Evolutionary conservation across 2,888 invertebrate species (phyloP), one percentile per base, ranked within the genome.

Genomic region (Harpalus rufipes): DNA sequence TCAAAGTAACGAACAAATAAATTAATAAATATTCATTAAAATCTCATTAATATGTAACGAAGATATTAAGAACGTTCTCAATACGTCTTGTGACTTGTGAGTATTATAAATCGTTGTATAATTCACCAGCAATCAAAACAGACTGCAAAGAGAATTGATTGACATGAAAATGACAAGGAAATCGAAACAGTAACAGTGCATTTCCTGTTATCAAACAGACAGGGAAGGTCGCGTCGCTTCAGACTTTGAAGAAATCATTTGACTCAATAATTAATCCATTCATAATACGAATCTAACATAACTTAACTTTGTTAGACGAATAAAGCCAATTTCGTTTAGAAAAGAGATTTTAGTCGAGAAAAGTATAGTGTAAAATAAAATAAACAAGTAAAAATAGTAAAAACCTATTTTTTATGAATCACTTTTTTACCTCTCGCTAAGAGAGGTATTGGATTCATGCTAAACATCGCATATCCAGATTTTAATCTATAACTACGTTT

Each of bases 141-240:
- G 25, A 14, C 72, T 74, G 44, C 72, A 74, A 44, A 74, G 72
- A 68, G 18, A 74, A 44, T 41, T 74, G 72, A 74, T 44, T 74
- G 72, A 74, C 72, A 18, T 44, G 44, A 74, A 74, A 44, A 44
- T 74, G 16, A 74, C 41, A 74, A 44, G 72, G 18, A 74, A 44
- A 74, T 74, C 72, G 44, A 44, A 74, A 74, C 72, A 44, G 8
- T 68, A 74, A 74, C 18, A 44, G 8, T 68, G 68, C 41, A 74
- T 74, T 44, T 74, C 44, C 72, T 10, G 51, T 18, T 44, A 44
- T 44, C 44, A 74, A 7, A 8, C 16, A 41, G 72, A 44, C 44
- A 44, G 44, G 44, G 44, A 74, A 74, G 72, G 72, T 74, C 72
- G 18, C 44, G 44, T 44, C 72, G 44, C 44, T 32, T 32, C 5